Evolutionary conservation across 2,113 vertebrate genomes (phyloP), one percentile per base, ranked within the genome.

Genomic region (Meriones unguiculatus): DNA sequence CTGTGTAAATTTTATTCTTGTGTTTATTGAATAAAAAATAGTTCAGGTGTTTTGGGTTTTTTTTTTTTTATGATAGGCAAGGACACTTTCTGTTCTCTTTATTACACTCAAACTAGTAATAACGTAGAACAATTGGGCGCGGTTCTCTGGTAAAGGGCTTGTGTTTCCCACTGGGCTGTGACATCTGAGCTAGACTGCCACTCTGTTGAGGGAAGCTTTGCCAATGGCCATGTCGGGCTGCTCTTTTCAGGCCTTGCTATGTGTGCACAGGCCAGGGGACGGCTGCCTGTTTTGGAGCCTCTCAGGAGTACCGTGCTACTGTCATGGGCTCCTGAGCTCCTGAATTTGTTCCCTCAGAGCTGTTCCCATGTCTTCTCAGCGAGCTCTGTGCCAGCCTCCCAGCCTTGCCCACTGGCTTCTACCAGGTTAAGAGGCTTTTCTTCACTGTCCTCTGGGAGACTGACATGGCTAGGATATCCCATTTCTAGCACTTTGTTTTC

Each of bases 321-420:
- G 46, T 54, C 50, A 0, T 1, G 7, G n/a, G 69, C n/a, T 28
- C 28, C 17, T 30, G 18, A 1, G 18, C 14, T 46, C 7, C 67
- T 0, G 0, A 32, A 72, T n/a, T 18, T 1, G 65, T 2, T 0
- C 35, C 32, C 57, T 50, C 0, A 11, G 1, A 4, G 3, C 28
- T 6, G 0, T 4, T 2, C 30, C 30, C 13, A 59, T 17, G 38
- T 41, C 59, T 18, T 50, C 59, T 24, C 35, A 9, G 38, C 1
- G 38, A 14, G 10, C 54, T 25, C 5, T 4, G 46, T 8, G 28
- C 84, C 18, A 3, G 20, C 64, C 25, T 24, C 15, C 90, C 15
- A n/a, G 11, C 13, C 18, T 25, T 2, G 28, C 20, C 3, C 24
- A 57, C 2, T 2, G 7, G 22, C 81, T 18, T 59, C 62, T 8